A percentile compares a stretch with the other conserved stretches of the same genome.
phyloP scores from a whole-genome alignment of 2,797 vertebrate species.

The Vespertilio murinus region DNA sequence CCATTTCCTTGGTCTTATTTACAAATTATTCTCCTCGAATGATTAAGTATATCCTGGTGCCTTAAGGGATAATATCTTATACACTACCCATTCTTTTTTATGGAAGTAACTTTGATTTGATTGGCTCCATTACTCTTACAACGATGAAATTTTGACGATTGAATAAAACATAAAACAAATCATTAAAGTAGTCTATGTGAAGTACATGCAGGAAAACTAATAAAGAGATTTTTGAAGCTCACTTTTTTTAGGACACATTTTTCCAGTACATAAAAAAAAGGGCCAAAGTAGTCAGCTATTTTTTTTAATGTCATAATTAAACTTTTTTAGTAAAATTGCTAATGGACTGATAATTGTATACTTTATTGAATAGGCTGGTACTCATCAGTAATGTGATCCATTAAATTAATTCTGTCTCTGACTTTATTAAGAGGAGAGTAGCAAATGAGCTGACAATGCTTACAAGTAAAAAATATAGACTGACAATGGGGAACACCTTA shows the following conservation, averaged over 20 bases:
- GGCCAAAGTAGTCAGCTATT: background rate
- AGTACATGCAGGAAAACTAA: slow-evolving; percentile 8
- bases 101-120: slow-evolving; percentile 38
- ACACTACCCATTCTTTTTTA: background rate
- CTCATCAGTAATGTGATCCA: slow-evolving; percentile 56
- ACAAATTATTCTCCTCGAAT: slow-evolving; percentile 15
- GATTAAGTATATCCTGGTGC: background rate
- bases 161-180: slow-evolving; percentile 60
- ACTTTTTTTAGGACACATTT: slow-evolving; percentile 58
- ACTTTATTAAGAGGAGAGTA: slow-evolving; percentile 48
- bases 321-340: slow-evolving; percentile 64
- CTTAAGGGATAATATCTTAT: slow-evolving; percentile 9
- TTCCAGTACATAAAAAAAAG: slow-evolving; percentile 62
- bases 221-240: slow-evolving; percentile 33
- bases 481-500: background rate
- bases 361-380: slow-evolving; percentile 54
- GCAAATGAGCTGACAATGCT: slow-evolving; percentile 56
- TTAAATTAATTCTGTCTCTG: slow-evolving; percentile 54
- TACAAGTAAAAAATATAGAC: slow-evolving; percentile 30
- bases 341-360: slow-evolving; percentile 63
- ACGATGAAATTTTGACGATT: slow-evolving; percentile 53
- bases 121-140: slow-evolving; percentile 34
- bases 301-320: slow-evolving; percentile 56
- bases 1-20: slow-evolving; percentile 45
- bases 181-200: slow-evolving; percentile 21